Conservation (phyloP, 2,113 vertebrate genomes). For the Scortum barcoo region DNA sequence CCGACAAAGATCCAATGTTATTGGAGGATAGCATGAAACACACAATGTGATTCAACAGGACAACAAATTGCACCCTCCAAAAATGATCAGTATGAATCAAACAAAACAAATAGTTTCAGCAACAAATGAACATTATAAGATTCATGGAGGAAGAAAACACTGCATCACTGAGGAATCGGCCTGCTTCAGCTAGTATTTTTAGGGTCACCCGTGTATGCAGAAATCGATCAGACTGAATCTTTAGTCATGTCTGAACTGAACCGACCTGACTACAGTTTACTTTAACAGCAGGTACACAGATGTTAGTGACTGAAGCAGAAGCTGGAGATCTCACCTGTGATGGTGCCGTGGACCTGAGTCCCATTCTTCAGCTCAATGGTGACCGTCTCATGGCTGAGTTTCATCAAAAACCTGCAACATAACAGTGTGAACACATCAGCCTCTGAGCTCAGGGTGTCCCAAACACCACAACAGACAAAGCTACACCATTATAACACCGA, state of each 20-base stretch:
- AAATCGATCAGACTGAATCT: neutral
- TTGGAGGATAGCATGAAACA: too few relatives aligned
- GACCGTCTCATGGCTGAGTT: constrained; percentile 98
- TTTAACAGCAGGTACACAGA: neutral
- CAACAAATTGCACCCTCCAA: too few relatives aligned
- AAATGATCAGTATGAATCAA: too few relatives aligned
- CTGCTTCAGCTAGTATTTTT: too few relatives aligned
- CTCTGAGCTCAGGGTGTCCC: fast-evolving
- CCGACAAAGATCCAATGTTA: too few relatives aligned
- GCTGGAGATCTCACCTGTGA: constrained; percentile 89
- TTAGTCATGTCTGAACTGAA: too few relatives aligned
- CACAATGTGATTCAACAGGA: too few relatives aligned
- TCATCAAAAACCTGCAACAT: constrained; percentile 94
- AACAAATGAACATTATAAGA: neutral
- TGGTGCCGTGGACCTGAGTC: constrained; percentile 98
- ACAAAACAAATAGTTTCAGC: too few relatives aligned
- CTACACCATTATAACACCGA: fast-evolving
- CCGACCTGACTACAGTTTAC: too few relatives aligned
- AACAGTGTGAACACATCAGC: neutral
- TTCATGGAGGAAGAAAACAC: neutral
- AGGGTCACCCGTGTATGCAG: neutral
- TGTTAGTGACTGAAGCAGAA: fast-evolving
- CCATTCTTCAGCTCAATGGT: constrained; percentile 99
- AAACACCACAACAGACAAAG: neutral
- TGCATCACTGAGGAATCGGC: too few relatives aligned